These are phyloP conservation scores for Argyresthia goedartella DNA, from an alignment of 2,888 invertebrate genomes.

Conservation along the genomic window DNA sequence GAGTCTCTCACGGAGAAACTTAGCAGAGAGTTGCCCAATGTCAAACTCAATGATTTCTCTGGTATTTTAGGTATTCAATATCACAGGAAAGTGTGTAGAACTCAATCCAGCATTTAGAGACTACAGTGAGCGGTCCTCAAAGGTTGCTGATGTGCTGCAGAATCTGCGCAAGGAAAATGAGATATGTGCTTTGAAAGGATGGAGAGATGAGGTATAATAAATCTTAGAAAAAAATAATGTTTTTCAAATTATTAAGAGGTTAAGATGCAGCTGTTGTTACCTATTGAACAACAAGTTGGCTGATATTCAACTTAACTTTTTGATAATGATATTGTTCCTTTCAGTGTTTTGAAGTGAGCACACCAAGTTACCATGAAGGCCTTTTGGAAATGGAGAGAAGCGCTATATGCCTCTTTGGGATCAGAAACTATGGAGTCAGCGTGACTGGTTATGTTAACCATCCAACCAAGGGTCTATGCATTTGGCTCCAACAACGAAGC, in stretches of 20 bases:
- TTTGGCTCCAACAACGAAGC: slow-evolving; percentile 94
- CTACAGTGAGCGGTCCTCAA: slow-evolving; percentile 83
- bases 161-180: slow-evolving; percentile 81
- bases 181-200: slow-evolving; percentile 87
- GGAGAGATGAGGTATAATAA: slow-evolving; percentile 88
- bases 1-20: too few species aligned
- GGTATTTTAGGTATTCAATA: slow-evolving; percentile 74
- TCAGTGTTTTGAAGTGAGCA: slow-evolving; percentile 91
- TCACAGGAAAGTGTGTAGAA: slow-evolving; percentile 80
- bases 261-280: too few species aligned
- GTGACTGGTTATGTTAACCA: slow-evolving; percentile 93
- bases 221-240: neutral
- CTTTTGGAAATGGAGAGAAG: slow-evolving; percentile 89
- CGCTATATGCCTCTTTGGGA: slow-evolving; percentile 94
- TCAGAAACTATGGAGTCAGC: slow-evolving; percentile 94
- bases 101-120: slow-evolving; percentile 90
- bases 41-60: neutral
- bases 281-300: neutral
- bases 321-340: slow-evolving; percentile 15
- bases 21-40: neutral
- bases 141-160: slow-evolving; percentile 83
- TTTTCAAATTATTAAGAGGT: too few species aligned
- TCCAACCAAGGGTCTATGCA: slow-evolving; percentile 86
- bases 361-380: slow-evolving; percentile 66
- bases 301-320: too few species aligned